phyloP scores from a whole-genome alignment of 2,888 invertebrate genomes.

The Lasius platythorax region DNA sequence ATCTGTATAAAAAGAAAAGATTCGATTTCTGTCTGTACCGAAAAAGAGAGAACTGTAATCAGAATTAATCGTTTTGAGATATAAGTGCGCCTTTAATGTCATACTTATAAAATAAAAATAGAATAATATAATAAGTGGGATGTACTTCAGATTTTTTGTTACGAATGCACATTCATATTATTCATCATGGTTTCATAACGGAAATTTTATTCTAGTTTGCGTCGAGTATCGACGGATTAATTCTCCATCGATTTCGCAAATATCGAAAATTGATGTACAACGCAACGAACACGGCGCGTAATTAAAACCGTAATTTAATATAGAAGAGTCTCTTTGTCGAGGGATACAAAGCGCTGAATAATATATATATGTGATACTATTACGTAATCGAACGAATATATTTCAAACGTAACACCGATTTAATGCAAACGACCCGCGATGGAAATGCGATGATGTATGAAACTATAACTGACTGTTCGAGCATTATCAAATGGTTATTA shows the following conservation, averaged over 20 bases:
- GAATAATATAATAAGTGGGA: not conserved
- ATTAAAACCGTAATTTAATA: constrained; percentile 47
- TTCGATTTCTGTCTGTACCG: not conserved
- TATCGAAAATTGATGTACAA: not conserved
- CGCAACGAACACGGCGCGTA: not conserved
- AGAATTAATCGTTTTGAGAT: not conserved
- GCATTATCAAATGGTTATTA: constrained; percentile 13
- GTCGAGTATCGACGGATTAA: constrained; percentile 14
- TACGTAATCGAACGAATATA: constrained; percentile 16
- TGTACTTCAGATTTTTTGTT: not conserved
- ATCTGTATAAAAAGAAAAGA: not conserved
- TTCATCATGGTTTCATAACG: not conserved
- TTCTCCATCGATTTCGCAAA: constrained; percentile 1
- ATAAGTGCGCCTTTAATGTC: not conserved
- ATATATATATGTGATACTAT: constrained; percentile 34
- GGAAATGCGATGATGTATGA: not conserved
- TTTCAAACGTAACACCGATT: constrained; percentile 23
- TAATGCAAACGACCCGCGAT: constrained; percentile 17
- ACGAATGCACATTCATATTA: not conserved
- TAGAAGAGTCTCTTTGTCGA: not conserved
- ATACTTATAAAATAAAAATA: not conserved
- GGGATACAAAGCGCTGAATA: constrained; percentile 20
- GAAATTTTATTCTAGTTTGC: constrained; percentile 10
- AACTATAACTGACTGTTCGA: constrained; percentile 3
- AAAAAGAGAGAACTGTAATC: not conserved